phyloP scores from a whole-genome alignment of 2,113 vertebrate species.

The Nipponia nippon region DNA sequence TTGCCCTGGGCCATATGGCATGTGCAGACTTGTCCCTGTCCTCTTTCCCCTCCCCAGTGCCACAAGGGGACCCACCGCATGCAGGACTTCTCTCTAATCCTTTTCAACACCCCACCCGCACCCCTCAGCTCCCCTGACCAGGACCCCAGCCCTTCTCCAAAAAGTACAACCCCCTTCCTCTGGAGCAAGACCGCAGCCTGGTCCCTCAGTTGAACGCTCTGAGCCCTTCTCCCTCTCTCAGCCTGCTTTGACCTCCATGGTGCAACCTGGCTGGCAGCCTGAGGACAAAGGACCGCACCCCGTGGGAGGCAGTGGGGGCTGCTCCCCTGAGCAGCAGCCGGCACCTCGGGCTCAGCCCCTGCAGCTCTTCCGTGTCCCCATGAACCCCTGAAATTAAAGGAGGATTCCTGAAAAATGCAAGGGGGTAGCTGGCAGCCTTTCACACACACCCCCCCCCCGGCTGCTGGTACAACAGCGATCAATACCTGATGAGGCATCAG shows the following conservation, averaged over 20 bases:
- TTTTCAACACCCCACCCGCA: no score
- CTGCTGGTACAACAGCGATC: background rate
- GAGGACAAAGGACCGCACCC: fast-evolving
- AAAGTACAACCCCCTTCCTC: background rate
- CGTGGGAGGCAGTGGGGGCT: fast-evolving
- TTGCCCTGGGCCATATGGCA: background rate
- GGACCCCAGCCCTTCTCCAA: background rate
- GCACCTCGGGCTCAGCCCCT: background rate
- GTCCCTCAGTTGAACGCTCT: background rate
- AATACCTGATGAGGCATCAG: fast-evolving
- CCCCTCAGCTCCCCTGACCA: fast-evolving
- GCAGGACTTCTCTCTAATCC: background rate
- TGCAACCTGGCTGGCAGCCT: background rate
- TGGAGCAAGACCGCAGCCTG: no score
- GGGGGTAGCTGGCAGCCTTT: background rate
- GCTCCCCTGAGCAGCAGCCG: background rate
- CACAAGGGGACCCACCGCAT: no score
- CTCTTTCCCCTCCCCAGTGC: background rate
- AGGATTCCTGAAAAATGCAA: background rate
- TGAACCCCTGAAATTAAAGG: background rate
- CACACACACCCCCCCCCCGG: fast-evolving
- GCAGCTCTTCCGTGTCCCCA: fast-evolving
- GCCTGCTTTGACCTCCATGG: no score
- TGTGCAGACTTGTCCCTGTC: no score
- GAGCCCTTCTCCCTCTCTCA: background rate